Percentiles rank a stretch among this genome's conserved stretches.
These are phyloP conservation scores for Leptarthrus brevirostris DNA, from an alignment of 2,888 invertebrate species.

Conservation along the genomic window DNA sequence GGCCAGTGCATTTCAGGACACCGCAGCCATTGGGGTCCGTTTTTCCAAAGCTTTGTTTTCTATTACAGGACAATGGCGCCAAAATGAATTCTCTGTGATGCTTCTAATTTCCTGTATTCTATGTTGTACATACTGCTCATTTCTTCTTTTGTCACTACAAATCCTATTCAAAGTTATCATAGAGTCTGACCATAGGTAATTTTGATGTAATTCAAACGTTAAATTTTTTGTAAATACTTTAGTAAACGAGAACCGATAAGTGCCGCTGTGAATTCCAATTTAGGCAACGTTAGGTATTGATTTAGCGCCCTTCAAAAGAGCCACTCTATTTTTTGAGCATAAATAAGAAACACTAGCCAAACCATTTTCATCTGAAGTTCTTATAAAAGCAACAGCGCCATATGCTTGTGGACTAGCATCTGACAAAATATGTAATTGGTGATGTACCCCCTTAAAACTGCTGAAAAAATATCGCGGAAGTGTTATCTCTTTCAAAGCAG, in stretches of 20 bases:
- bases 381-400: not conserved
- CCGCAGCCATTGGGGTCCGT: no score
- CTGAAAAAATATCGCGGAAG: no score
- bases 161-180: no score
- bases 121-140: no score
- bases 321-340: not conserved
- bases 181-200: not conserved
- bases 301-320: not conserved
- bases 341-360: not conserved
- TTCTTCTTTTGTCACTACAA: no score
- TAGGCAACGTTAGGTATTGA: not conserved
- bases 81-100: no score
- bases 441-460: not conserved
- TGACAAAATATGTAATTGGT: not conserved
- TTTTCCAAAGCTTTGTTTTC: no score
- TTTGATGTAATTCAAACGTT: not conserved
- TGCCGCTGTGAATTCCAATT: not conserved
- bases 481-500: no score
- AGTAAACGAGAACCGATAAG: not conserved
- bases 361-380: not conserved
- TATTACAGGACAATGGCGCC: no score
- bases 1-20: no score
- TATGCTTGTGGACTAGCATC: not conserved
- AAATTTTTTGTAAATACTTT: not conserved
- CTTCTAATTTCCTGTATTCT: no score